phyloP scores from a whole-genome alignment of 2,113 vertebrate species.

The Bufo bufo region DNA sequence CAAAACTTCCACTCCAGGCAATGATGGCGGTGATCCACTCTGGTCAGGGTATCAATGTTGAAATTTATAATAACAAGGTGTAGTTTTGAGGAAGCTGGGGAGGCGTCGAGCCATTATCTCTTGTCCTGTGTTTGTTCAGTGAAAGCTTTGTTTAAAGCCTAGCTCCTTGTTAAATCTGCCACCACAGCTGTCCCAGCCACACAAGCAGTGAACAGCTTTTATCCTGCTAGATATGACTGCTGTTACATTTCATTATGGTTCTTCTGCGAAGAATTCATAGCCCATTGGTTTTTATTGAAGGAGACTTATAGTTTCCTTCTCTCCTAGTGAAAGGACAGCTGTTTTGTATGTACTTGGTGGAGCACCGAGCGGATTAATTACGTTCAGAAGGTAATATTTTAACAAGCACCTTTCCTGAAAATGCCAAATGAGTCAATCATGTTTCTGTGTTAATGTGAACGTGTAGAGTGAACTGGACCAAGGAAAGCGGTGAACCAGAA shows the following conservation, averaged over 20 bases:
- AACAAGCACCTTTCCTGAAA: conserved; percentile 64
- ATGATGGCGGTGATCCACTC: background rate
- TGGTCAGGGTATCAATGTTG: conserved; percentile 60
- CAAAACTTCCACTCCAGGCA: background rate
- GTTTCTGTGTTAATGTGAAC: conserved; percentile 32
- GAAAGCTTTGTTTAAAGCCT: conserved; percentile 62
- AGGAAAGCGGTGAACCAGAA: conserved; percentile 13
- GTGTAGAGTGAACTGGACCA: conserved; percentile 44
- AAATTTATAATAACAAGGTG: conserved; percentile 62
- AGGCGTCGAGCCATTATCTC: conserved; percentile 63
- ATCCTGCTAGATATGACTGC: conserved; percentile 70
- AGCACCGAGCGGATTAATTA: conserved; percentile 68
- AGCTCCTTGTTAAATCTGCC: conserved; percentile 67
- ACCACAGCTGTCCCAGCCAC: conserved; percentile 67
- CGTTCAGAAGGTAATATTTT: conserved; percentile 63
- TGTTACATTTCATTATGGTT: conserved; percentile 67
- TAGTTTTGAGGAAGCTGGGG: conserved; percentile 61
- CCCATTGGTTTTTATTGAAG: conserved; percentile 69
- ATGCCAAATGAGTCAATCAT: conserved; percentile 61
- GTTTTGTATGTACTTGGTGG: conserved; percentile 63
- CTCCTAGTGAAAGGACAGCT: conserved; percentile 64
- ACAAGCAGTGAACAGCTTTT: conserved; percentile 61
- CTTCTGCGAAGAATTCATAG: conserved; percentile 68
- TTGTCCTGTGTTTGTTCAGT: conserved; percentile 59
- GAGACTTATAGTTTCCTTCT: conserved; percentile 66